Evolutionary conservation across 1,140 invertebrate genomes (phyloP).

Genomic region (Zaprionus ghesquierei): DNA sequence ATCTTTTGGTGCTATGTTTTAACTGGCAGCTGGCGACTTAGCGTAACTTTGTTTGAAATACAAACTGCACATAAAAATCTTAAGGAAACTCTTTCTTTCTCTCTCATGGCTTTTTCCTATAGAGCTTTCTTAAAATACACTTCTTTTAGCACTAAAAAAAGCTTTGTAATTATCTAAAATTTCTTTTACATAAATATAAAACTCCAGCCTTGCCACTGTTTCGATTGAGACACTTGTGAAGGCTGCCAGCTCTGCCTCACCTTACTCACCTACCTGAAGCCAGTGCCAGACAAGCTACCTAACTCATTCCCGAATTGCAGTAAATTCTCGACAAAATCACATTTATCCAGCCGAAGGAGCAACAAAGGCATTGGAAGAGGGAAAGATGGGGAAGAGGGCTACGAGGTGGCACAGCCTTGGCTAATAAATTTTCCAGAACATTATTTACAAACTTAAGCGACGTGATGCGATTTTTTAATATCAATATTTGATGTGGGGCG

Average conservation of each 20-base stretch:
- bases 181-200: neutral
- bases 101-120: neutral
- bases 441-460: conserved; percentile 75
- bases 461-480: conserved; percentile 79
- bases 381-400: neutral
- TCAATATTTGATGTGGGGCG: conserved; percentile 63
- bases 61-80: neutral
- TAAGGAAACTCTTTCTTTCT: neutral
- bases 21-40: neutral
- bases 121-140: neutral
- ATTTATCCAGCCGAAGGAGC: conserved; percentile 62
- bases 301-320: neutral
- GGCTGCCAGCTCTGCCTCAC: too few species aligned
- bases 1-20: neutral
- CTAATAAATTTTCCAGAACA: conserved; percentile 78
- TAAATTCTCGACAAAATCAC: conserved; percentile 63
- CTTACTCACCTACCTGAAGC: conserved; percentile 9
- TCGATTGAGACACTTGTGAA: neutral
- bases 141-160: too few species aligned
- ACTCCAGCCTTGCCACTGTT: neutral
- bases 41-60: neutral
- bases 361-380: neutral
- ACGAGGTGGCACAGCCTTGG: neutral
- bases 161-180: neutral
- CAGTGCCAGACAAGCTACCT: conserved; percentile 15